A percentile compares a stretch with the other conserved stretches of the same genome.
Conservation (phyloP, 2,888 invertebrate species). For the Octonoba sinensis region DNA sequence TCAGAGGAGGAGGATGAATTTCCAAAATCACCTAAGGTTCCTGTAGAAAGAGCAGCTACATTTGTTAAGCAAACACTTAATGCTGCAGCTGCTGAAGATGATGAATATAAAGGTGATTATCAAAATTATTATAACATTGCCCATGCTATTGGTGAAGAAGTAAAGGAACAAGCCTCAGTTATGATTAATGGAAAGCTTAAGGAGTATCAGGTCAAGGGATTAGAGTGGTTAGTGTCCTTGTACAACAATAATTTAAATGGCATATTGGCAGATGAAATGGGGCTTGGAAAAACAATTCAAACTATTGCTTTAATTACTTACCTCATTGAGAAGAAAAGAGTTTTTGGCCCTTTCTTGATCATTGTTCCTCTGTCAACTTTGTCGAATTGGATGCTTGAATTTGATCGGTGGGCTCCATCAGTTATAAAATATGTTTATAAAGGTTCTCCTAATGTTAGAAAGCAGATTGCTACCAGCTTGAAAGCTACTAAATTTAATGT, state of each 20-base stretch:
- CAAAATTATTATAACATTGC: constrained; percentile 96
- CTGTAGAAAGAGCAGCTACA: background rate
- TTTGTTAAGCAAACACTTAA: constrained; percentile 2
- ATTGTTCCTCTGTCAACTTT: constrained; percentile 98
- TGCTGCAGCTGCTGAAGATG: constrained; percentile 76
- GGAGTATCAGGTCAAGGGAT: constrained; percentile 91
- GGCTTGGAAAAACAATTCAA: constrained; percentile 97
- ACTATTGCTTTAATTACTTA: constrained; percentile 96
- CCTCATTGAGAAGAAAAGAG: constrained; percentile 97
- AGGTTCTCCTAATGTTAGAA: constrained; percentile 87
- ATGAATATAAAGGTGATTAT: constrained; percentile 90
- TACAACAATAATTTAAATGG: constrained; percentile 99
- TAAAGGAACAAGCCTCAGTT: constrained; percentile 92
- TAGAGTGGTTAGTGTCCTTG: constrained; percentile 98
- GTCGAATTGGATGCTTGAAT: constrained; percentile 98
- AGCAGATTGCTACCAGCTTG: constrained; percentile 88
- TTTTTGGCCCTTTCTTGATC: constrained; percentile 96
- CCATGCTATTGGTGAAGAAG: constrained; percentile 95
- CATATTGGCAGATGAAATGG: constrained; percentile 99
- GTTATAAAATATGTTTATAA: constrained; percentile 80
- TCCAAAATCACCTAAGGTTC: background rate
- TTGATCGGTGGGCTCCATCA: constrained; percentile 98
- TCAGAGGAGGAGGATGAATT: constrained; percentile 42
- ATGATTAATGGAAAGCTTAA: constrained; percentile 95
- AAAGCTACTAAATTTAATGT: constrained; percentile 96